These are phyloP conservation scores for Yoshiicerus persimilis DNA, from an alignment of 1,140 invertebrate genomes.

Conservation along the genomic window DNA sequence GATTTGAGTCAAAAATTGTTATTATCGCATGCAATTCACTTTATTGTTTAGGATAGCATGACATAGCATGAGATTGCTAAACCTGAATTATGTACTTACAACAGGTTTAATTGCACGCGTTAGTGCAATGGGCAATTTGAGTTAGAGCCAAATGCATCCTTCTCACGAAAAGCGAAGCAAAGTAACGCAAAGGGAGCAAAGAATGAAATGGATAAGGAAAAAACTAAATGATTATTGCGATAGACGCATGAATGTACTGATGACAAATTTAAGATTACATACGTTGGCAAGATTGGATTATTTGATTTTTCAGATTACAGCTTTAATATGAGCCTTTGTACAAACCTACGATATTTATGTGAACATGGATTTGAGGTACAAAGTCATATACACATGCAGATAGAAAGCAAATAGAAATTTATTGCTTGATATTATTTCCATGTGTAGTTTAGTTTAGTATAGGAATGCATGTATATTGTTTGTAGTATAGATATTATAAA, in stretches of 20 bases:
- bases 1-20: background rate
- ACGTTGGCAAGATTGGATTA: background rate
- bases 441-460: background rate
- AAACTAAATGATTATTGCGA: slow-evolving; percentile 4
- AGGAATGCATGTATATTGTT: too few species aligned
- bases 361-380: background rate
- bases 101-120: slow-evolving; percentile 15
- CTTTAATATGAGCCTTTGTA: background rate
- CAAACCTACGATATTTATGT: background rate
- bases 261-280: slow-evolving; percentile 21
- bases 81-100: slow-evolving; percentile 5
- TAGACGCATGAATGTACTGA: background rate
- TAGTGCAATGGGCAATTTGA: slow-evolving; percentile 16
- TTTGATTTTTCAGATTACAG: background rate
- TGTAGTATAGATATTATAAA: background rate
- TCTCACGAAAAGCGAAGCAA: background rate
- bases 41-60: background rate
- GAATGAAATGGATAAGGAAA: background rate
- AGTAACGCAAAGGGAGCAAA: background rate
- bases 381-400: background rate
- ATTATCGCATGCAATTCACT: background rate
- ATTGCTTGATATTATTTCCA: background rate
- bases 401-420: background rate
- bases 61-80: background rate
- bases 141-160: slow-evolving; percentile 12